Evolutionary conservation across 2,797 vertebrate genomes (phyloP).

Genomic region (Scolopax bukidnonensis): DNA sequence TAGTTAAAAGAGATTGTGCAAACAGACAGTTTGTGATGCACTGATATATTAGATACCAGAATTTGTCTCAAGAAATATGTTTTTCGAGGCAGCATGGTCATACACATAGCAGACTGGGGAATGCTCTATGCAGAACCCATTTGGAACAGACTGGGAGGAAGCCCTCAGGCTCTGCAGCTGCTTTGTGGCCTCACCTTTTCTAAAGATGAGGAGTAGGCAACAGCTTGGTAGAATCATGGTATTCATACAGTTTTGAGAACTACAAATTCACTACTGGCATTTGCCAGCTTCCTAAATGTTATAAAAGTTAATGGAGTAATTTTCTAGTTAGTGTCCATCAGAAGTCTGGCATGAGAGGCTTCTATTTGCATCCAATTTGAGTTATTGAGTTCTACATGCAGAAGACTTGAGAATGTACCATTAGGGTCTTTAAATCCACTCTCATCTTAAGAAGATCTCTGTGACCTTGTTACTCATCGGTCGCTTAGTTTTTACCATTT

Average conservation of each 20-base stretch:
- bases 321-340: neutral
- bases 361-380: rapidly evolving
- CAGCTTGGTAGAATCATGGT: neutral
- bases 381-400: neutral
- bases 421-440: neutral
- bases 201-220: neutral
- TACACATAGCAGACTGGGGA: neutral
- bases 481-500: neutral
- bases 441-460: neutral
- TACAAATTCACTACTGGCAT: neutral
- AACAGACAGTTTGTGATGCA: rapidly evolving
- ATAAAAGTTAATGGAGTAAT: neutral
- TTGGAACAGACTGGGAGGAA: neutral
- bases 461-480: neutral
- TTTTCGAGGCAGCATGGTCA: neutral
- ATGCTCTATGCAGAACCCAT: neutral
- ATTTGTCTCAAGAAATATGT: neutral
- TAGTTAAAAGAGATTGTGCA: neutral
- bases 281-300: neutral
- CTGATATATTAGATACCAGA: neutral
- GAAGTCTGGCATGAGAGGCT: neutral
- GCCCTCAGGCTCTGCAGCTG: neutral
- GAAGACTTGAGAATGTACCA: neutral
- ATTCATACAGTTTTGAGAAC: neutral
- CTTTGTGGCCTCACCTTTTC: neutral